Evolutionary conservation across 2,113 vertebrate genomes (phyloP), one percentile per base, ranked within the genome.

Genomic region (Perca schrenkii): DNA sequence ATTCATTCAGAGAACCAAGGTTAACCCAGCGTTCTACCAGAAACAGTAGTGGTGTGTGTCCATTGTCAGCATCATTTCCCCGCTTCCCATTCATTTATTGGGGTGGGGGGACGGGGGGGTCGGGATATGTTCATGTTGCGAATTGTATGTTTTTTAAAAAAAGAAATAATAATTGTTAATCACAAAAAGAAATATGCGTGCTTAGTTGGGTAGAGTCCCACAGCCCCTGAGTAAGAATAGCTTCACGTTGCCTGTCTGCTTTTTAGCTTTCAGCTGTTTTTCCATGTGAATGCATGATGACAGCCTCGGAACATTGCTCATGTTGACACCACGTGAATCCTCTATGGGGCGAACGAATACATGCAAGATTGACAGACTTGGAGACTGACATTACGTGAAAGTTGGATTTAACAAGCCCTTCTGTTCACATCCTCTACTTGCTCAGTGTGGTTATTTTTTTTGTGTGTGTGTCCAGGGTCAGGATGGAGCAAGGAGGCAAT

Each of bases 401-500:
- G 28, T 19, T 28, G 31, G n/a, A 72, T 71, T 49, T 31, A 28
- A 36, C 60, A 40, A 17, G 19, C 13, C 21, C 40, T 73, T 34
- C 21, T 67, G 31, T 36, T 74, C 64, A 36, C 40, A 13, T 61
- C 43, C 53, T 40, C 47, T n/a, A 17, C 25, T 61, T 25, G 21
- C 40, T 43, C 7, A 3, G 8, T 43, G 10, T 34, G 34, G 1
- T 11, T 43, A 11, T 43, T 43, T 43, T 22, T 69, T 1, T 71
- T 28, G 25, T 61, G 10, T 40, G 31, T 34, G 31, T 40, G 54
- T 79, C 52, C 67, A 63, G 79, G 79, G 54, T 82, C 75, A 86
- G 78, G 56, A 74, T 71, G 83, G 61, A 86, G 64, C 12, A n/a
- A 81, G 78, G 77, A 83, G 74, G 53, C n/a, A 49, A 66, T 8